phyloP scores from a whole-genome alignment of 2,888 invertebrate species.

The Atethmia centrago region DNA sequence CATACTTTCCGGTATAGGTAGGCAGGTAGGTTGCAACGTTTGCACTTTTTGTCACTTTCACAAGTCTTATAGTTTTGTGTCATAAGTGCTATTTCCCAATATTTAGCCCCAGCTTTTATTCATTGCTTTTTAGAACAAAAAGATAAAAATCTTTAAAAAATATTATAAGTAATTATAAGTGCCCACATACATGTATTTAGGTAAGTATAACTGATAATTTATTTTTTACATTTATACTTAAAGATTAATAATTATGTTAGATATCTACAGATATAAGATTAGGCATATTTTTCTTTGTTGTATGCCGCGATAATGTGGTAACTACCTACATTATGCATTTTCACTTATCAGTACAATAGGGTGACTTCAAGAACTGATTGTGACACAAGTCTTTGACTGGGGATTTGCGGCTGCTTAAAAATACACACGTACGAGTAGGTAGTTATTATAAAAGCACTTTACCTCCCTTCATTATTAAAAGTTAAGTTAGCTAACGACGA shows the following conservation, averaged over 20 bases:
- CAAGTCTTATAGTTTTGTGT: background rate
- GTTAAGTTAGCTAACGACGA: background rate
- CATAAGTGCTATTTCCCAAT: slow-evolving; percentile 1
- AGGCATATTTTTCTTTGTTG: slow-evolving; percentile 52
- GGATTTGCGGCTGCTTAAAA: background rate
- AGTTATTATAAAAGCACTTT: background rate
- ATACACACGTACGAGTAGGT: background rate
- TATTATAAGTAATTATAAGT: background rate
- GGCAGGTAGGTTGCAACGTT: background rate
- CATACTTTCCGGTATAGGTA: background rate
- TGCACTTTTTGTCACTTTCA: background rate
- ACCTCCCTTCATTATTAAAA: background rate
- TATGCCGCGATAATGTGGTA: slow-evolving; percentile 55
- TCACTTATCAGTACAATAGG: slow-evolving; percentile 39
- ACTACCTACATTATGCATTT: slow-evolving; percentile 45
- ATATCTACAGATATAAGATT: slow-evolving; percentile 57
- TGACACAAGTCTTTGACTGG: slow-evolving; percentile 6
- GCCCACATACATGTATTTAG: slow-evolving; percentile 18
- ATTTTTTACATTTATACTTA: slow-evolving; percentile 56
- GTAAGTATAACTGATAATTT: slow-evolving; percentile 49
- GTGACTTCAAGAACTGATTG: slow-evolving; percentile 23
- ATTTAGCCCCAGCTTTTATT: background rate
- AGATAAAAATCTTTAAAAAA: slow-evolving; percentile 42
- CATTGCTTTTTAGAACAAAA: slow-evolving; percentile 32
- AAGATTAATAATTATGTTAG: slow-evolving; percentile 55